phyloP scores from a whole-genome alignment of 2,888 invertebrate species.

The Cheilosia vernalis region DNA sequence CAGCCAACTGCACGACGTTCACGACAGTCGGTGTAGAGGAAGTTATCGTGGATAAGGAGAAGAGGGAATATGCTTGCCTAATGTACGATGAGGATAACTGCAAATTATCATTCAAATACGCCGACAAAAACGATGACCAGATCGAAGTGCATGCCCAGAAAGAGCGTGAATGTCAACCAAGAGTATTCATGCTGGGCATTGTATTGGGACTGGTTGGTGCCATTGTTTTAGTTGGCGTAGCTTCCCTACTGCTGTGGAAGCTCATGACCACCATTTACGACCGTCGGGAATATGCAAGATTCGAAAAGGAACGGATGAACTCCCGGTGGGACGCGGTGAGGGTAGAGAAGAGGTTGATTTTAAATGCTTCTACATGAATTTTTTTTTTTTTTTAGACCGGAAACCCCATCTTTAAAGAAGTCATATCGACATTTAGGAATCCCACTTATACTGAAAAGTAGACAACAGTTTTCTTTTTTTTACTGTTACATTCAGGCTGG shows the following conservation, averaged over 20 bases:
- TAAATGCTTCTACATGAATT: constrained; percentile 15
- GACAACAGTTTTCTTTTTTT: too few relatives aligned
- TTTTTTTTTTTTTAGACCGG: constrained; percentile 85
- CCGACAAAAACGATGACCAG: constrained; percentile 86
- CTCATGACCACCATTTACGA: constrained; percentile 98
- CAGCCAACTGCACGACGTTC: constrained; percentile 87
- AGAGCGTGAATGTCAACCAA: constrained; percentile 92
- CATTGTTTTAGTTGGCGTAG: constrained; percentile 96
- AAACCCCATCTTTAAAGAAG: constrained; percentile 99
- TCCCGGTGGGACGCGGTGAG: constrained; percentile 99
- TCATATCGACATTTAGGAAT: constrained; percentile 99
- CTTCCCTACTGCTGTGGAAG: constrained; percentile 97
- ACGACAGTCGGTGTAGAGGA: constrained; percentile 85
- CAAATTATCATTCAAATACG: constrained; percentile 94
- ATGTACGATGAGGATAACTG: constrained; percentile 96
- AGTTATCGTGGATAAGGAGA: constrained; percentile 87
- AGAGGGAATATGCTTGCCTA: constrained; percentile 91
- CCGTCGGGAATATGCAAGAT: constrained; percentile 97
- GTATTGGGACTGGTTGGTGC: constrained; percentile 98
- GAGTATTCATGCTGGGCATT: constrained; percentile 92
- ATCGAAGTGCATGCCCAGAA: constrained; percentile 91
- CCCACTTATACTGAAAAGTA: constrained; percentile 86
- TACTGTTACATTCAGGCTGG: too few relatives aligned
- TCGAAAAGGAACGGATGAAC: constrained; percentile 98
- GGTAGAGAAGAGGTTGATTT: constrained; percentile 49